These are phyloP conservation scores for Tiphia femorata DNA, from an alignment of 2,888 invertebrate species.

Conservation along the genomic window DNA sequence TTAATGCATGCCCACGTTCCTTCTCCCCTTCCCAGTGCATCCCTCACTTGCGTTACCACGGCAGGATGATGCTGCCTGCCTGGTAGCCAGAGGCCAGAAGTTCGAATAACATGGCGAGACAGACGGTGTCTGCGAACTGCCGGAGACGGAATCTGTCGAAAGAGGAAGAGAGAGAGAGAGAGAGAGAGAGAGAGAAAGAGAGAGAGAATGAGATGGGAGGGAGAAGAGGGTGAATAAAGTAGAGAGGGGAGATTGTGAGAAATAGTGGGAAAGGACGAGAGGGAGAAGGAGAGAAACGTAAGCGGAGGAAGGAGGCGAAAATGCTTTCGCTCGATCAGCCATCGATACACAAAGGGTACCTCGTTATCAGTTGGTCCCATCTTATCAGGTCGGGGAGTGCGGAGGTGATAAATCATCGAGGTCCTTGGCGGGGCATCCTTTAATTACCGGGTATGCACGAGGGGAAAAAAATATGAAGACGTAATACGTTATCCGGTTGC, in stretches of 20 bases:
- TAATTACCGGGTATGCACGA: slow-evolving; percentile 57
- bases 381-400: slow-evolving; percentile 49
- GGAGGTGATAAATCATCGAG: slow-evolving; percentile 58
- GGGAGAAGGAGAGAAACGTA: slow-evolving; percentile 10
- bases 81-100: slow-evolving; percentile 23
- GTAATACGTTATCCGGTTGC: slow-evolving; percentile 58
- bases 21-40: background rate
- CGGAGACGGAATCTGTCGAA: too few relatives aligned
- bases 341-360: slow-evolving; percentile 39
- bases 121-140: too few relatives aligned
- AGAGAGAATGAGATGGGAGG: background rate
- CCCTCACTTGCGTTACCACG: background rate
- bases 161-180: background rate
- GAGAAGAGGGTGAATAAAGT: slow-evolving; percentile 2
- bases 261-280: background rate
- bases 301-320: slow-evolving; percentile 12
- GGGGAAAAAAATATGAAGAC: slow-evolving; percentile 61
- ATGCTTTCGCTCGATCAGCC: slow-evolving; percentile 31
- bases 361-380: slow-evolving; percentile 53
- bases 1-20: slow-evolving; percentile 9
- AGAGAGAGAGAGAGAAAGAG: background rate
- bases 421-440: slow-evolving; percentile 57
- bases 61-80: background rate
- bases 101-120: slow-evolving; percentile 23
- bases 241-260: background rate